A percentile compares a stretch with the other conserved stretches of the same genome.
Conservation (phyloP, 2,797 vertebrate genomes). For the Chelmon rostratus region DNA sequence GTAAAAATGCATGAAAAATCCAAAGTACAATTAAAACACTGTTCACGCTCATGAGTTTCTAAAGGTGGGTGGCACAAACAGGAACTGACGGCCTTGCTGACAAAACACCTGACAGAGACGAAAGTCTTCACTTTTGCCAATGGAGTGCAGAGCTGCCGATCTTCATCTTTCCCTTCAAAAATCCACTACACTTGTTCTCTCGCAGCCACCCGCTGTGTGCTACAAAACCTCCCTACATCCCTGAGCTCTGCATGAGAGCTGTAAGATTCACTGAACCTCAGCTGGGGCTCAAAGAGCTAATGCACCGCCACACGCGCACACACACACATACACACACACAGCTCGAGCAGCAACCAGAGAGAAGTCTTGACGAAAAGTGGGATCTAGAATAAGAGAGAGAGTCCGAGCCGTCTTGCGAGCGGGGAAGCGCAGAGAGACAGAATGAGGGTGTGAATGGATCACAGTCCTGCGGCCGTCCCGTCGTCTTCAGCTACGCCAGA, state of each 20-base stretch:
- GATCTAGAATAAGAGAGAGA: slow-evolving; percentile 17
- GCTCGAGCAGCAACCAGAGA: slow-evolving; percentile 30
- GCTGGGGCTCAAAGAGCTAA: slow-evolving; percentile 56
- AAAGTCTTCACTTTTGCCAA: slow-evolving; percentile 23
- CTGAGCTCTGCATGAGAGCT: slow-evolving; percentile 58
- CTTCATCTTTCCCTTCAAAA: slow-evolving; percentile 34
- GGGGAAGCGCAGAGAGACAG: not conserved
- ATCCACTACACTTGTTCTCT: slow-evolving; percentile 31
- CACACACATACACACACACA: slow-evolving; percentile 18
- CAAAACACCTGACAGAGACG: slow-evolving; percentile 7
- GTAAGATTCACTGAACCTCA: slow-evolving; percentile 60
- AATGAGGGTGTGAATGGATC: slow-evolving; percentile 41
- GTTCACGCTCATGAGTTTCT: not conserved
- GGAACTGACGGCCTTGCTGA: not conserved
- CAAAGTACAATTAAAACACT: not conserved
- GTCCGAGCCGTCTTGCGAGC: slow-evolving; percentile 10
- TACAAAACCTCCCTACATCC: slow-evolving; percentile 60
- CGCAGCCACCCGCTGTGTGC: slow-evolving; percentile 43
- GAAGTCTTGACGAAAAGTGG: slow-evolving; percentile 13
- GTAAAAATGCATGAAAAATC: not conserved
- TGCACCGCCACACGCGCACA: slow-evolving; percentile 5
- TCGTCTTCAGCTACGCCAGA: slow-evolving; percentile 59
- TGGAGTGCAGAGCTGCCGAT: slow-evolving; percentile 26
- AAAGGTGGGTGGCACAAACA: not conserved
- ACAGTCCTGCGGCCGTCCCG: slow-evolving; percentile 43